These are phyloP conservation scores for Glyptemys insculpta DNA, from an alignment of 2,797 vertebrate species.

Conservation along the genomic window DNA sequence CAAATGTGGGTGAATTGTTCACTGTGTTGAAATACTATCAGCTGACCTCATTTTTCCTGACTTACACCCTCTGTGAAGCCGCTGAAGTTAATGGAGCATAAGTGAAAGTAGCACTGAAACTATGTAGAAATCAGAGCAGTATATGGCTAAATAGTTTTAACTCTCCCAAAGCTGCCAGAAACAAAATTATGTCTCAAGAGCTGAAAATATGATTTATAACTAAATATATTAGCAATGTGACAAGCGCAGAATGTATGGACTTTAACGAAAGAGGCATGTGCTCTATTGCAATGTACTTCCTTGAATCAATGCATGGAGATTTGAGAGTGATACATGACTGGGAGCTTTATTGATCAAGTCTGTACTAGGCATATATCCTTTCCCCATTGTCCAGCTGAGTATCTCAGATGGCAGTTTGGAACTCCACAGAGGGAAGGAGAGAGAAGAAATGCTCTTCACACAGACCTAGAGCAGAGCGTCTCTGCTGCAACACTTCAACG, in stretches of 20 bases:
- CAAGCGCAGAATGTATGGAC: background rate
- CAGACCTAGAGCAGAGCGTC: too few species aligned
- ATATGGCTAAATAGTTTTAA: rapidly evolving
- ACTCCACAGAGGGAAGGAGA: background rate
- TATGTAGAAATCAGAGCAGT: background rate
- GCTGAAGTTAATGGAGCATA: background rate
- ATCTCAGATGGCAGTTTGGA: background rate
- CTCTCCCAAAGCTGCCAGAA: background rate
- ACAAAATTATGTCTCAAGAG: background rate
- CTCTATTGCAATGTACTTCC: background rate
- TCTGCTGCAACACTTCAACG: background rate
- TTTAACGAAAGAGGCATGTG: background rate
- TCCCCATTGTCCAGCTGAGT: background rate
- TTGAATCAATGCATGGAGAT: background rate
- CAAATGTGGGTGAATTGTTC: rapidly evolving
- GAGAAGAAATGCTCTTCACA: background rate
- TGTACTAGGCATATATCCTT: background rate
- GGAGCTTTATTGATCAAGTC: background rate
- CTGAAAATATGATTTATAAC: background rate
- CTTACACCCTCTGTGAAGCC: background rate
- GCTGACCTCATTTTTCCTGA: background rate
- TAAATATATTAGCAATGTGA: background rate
- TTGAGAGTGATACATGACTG: background rate
- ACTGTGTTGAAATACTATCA: background rate
- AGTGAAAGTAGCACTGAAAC: background rate